phyloP scores from a whole-genome alignment of 2,888 invertebrate genomes.

The Caenorhabditis sp. region DNA sequence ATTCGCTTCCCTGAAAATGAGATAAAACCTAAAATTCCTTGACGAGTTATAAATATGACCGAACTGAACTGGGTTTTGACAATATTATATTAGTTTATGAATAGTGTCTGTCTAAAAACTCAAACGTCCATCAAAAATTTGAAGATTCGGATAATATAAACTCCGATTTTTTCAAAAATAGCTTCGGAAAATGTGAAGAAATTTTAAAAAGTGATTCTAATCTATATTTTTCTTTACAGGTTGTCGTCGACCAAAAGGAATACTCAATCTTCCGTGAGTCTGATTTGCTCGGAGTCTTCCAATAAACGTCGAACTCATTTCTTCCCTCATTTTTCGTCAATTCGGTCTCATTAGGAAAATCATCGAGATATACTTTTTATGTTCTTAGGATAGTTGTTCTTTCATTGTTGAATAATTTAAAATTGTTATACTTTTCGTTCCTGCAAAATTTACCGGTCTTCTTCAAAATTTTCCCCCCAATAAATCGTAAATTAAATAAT shows the following conservation, averaged over 20 bases:
- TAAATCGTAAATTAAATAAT: background rate
- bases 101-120: no score
- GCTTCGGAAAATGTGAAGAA: no score
- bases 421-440: background rate
- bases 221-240: conserved; percentile 44
- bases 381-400: background rate
- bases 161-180: no score
- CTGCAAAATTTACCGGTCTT: conserved; percentile 4
- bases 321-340: background rate
- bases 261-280: conserved; percentile 92
- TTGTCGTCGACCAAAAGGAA: conserved; percentile 79
- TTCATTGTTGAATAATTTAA: conserved; percentile 8
- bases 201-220: no score
- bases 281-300: conserved; percentile 88
- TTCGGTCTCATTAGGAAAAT: conserved; percentile 31
- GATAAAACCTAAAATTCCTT: no score
- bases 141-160: no score
- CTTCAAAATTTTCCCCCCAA: background rate
- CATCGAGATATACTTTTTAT: background rate
- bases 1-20: no score
- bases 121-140: no score
- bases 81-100: no score
- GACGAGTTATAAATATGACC: no score
- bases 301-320: conserved; percentile 21
- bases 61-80: no score